These are phyloP conservation scores for Tragelaphus scriptus DNA, from an alignment of 2,113 vertebrate genomes.

Conservation along the genomic window DNA sequence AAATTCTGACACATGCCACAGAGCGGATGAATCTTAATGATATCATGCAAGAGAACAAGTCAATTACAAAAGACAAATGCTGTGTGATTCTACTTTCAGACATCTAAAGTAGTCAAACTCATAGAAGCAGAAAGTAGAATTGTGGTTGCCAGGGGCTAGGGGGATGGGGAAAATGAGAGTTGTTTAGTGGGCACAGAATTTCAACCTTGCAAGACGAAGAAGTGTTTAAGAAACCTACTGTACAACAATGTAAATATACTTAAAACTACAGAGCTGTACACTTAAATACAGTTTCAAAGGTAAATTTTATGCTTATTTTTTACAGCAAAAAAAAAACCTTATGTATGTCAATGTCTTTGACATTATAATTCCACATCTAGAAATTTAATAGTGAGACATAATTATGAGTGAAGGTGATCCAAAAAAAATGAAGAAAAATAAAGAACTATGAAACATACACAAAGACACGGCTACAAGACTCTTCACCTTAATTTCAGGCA, in stretches of 20 bases:
- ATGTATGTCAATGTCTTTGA: not conserved
- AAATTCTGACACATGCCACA: too few species aligned
- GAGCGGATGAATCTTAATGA: not conserved
- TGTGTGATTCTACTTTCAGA: not conserved
- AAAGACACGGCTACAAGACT: not conserved
- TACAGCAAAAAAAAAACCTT: not conserved
- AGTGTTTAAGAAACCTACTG: not conserved
- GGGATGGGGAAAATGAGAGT: not conserved
- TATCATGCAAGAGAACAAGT: not conserved
- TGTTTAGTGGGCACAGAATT: not conserved
- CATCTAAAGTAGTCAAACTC: not conserved
- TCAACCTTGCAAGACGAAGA: not conserved
- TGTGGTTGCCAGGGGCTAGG: not conserved
- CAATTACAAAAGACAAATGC: not conserved
- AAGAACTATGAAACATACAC: not conserved
- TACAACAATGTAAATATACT: not conserved
- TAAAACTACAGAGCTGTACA: not conserved
- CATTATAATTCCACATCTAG: not conserved
- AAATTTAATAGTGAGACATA: not conserved
- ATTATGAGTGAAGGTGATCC: not conserved
- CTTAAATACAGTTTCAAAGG: not conserved
- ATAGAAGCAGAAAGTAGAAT: not conserved
- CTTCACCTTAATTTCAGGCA: not conserved
- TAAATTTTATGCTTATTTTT: not conserved
- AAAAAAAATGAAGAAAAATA: not conserved